These are phyloP conservation scores for Zaprionus lineosus DNA, from an alignment of 2,888 invertebrate species.

Conservation along the genomic window DNA sequence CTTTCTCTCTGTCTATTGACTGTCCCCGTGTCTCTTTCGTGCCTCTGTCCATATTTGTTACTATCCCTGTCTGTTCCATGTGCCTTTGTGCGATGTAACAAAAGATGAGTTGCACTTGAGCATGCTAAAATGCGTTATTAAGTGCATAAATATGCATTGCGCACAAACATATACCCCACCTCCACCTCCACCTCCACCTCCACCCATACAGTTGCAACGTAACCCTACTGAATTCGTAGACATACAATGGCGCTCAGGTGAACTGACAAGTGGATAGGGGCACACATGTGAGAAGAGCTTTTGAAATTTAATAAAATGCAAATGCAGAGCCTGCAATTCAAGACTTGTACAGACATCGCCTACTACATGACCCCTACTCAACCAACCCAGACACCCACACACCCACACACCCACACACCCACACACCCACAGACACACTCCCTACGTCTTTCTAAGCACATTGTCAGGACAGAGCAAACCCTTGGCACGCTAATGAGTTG, in stretches of 20 bases:
- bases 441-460: background rate
- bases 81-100: conserved; percentile 52
- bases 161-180: conserved; percentile 16
- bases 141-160: conserved; percentile 78
- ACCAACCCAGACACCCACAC: conserved; percentile 11
- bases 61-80: conserved; percentile 4
- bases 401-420: background rate
- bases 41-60: background rate
- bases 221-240: background rate
- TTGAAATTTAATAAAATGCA: conserved; percentile 78
- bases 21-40: too few species aligned
- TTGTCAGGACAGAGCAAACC: conserved; percentile 18
- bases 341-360: conserved; percentile 45
- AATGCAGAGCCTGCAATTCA: conserved; percentile 63
- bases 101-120: conserved; percentile 77
- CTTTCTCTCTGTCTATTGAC: background rate
- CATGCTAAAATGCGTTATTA: conserved; percentile 78
- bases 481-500: conserved; percentile 68
- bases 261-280: conserved; percentile 31
- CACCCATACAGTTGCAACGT: background rate
- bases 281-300: conserved; percentile 60
- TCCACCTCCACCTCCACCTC: background rate
- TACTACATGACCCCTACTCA: conserved; percentile 29
- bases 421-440: background rate
- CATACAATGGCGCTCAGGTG: conserved; percentile 64